Base-by-base conservation (phyloP, 2,888 invertebrate species). In the Eugnorisma glareosa region DNA sequence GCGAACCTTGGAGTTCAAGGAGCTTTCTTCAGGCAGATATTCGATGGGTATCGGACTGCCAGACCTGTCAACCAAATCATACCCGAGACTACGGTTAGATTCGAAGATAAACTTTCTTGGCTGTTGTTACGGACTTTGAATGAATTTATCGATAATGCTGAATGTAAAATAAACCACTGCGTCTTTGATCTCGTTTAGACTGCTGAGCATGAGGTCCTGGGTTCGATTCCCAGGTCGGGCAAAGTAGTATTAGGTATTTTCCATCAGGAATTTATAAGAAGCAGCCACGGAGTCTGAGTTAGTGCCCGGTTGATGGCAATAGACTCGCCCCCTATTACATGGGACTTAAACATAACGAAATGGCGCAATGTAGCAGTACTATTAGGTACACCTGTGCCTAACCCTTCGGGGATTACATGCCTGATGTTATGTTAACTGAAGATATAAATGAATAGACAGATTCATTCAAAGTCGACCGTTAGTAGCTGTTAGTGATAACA, bases 21-120 rank as follows among this genome's bases (percentile, higher is more conserved):
- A 98, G 90, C 99, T 99, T 93, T 99, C 99, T 24, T 99, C 99
- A 35, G 99, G 99, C 11, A 99, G 96, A 92, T 99, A 99, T 93
- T 99, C 99, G 75, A 99, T 99, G 21, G 99, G 99, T 85, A 99
- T 99, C 0, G 99, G 99, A 90, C 99, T 98, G 87, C 99, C 99
- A 40, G 99, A 98, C 91, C 98, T 98, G 95, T 97, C 97, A 90
- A 97, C 91, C 92, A 96, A 92, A 93, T 95, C 91, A 89, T 93
- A 94, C 79, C 94, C 96, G 88, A 96, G 93, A 90, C 97, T 97
- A 92, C 92, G 86, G 94, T 97, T 95, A 97, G 95, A 95, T 92
- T 94, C 95, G 91, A 88, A 85, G 82, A 77, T 70, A 77, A 74
- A 76, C 85, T 85, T 84, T 86, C 82, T 87, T n/a, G 2, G 7